phyloP scores from a whole-genome alignment of 35 echinoderm and acorn worm species.

The Patiria miniata region DNA sequence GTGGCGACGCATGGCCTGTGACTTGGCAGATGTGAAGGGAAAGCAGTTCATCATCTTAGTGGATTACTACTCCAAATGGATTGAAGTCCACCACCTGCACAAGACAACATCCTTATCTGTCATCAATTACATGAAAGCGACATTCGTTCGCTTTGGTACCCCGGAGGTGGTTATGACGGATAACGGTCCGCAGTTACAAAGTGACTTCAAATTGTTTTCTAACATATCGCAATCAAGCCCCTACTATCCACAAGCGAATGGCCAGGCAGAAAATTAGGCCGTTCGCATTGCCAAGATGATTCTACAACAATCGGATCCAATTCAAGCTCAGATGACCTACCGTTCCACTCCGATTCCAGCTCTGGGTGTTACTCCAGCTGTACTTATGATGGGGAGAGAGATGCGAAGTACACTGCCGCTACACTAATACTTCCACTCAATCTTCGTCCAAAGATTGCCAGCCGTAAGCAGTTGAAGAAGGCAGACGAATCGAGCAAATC shows the following conservation, averaged over 20 bases:
- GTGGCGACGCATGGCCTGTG: slow-evolving; percentile 29
- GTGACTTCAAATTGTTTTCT: no score
- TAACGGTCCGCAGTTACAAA: neutral
- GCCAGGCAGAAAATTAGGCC: slow-evolving; percentile 46
- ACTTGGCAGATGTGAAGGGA: slow-evolving; percentile 4
- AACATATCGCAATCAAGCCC: no score
- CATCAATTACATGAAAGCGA: neutral
- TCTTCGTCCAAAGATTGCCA: neutral
- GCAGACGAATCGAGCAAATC: neutral
- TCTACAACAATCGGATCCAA: neutral
- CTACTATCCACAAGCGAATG: slow-evolving; percentile 39
- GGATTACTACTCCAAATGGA: slow-evolving; percentile 31
- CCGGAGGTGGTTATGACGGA: neutral
- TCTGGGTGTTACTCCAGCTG: neutral
- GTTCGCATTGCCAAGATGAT: slow-evolving; percentile 42
- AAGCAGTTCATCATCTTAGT: slow-evolving; percentile 6
- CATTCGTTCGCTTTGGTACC: neutral
- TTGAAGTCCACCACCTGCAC: neutral
- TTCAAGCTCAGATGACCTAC: slow-evolving; percentile 26
- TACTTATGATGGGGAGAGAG: slow-evolving; percentile 9
- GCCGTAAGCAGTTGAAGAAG: neutral
- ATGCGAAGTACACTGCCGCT: slow-evolving; percentile 14
- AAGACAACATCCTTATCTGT: neutral
- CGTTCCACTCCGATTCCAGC: neutral
- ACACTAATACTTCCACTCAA: neutral